Evolutionary conservation across 2,888 invertebrate genomes (phyloP).

Genomic region (Hypselothyrea guttata): DNA sequence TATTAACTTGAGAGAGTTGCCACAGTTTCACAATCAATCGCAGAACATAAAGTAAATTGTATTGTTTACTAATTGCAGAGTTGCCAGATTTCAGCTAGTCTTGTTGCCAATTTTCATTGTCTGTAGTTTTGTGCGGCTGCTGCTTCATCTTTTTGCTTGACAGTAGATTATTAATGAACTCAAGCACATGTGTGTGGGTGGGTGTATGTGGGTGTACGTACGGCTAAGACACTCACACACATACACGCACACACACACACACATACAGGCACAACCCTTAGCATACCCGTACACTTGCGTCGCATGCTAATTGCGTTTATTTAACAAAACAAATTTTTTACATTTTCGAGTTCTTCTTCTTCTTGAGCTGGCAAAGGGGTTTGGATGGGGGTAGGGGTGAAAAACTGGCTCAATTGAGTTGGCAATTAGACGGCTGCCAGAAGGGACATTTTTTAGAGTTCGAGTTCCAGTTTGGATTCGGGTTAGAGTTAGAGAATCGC

Average conservation of each 20-base stretch:
- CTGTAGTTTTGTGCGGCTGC: slow-evolving; percentile 14
- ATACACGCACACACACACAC: slow-evolving; percentile 14
- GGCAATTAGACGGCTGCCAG: slow-evolving; percentile 69
- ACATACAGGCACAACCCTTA: slow-evolving; percentile 39
- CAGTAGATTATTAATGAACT: slow-evolving; percentile 51
- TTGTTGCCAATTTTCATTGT: slow-evolving; percentile 3
- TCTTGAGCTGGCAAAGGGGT: not conserved
- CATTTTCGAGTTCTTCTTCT: slow-evolving; percentile 32
- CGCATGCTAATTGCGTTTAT: slow-evolving; percentile 73
- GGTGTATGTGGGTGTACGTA: slow-evolving; percentile 31
- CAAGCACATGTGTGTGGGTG: slow-evolving; percentile 5
- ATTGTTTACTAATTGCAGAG: too few relatives aligned
- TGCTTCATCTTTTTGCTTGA: slow-evolving; percentile 11
- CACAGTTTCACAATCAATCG: slow-evolving; percentile 49
- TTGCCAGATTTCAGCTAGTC: slow-evolving; percentile 42
- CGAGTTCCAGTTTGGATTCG: too few relatives aligned
- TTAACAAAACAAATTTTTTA: slow-evolving; percentile 72
- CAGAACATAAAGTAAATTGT: too few relatives aligned
- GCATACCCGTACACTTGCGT: slow-evolving; percentile 44
- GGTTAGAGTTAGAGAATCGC: not conserved
- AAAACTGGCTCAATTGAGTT: slow-evolving; percentile 55
- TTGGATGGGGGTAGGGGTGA: not conserved
- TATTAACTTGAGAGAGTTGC: too few relatives aligned
- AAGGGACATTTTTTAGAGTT: slow-evolving; percentile 34
- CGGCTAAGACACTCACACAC: slow-evolving; percentile 31